Base-by-base conservation (phyloP, 1,140 invertebrate genomes). In the Dolichoris vasculosae region DNA sequence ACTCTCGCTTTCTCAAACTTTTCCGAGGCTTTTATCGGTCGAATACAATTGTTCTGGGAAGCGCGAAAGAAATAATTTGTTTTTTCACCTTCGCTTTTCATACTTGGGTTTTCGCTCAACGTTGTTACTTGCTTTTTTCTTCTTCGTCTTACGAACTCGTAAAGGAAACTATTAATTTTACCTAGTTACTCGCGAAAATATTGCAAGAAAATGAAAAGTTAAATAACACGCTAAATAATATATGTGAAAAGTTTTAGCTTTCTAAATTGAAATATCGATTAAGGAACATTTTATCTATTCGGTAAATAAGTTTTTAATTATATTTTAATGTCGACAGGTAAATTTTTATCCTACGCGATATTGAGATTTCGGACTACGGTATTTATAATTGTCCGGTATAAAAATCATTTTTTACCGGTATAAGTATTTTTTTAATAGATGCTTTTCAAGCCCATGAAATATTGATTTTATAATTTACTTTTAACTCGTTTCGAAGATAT, bases 401-500 rank as follows among this genome's bases (percentile, higher is more conserved):
- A n/a, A n/a, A n/a, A n/a, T n/a, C 55, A 13, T 13, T 59, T 59
- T 59, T 59, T 59, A 59, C 23, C 55, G 23, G 3, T 59, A 17
- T 4, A 17, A 64, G 30, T 13, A 17, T 32, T 6, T 17, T 71
- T 2, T 38, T 3, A 71, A 71, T 6, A 40, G 13, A 4, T 2
- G 20, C 17, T 15, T 40, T 26, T 40, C 11, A 71, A 71, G 0
- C 2, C 15, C 38, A 20, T 38, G 17, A 11, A 23, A 4, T 40
- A 71, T 71, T 40, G 38, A 73, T 73, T 43, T 73, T 43, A 38
- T n/a, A 43, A 43, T 73, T 73, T 73, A 73, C 11, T 73, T 43
- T 43, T 11, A 43, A 7, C 23, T 40, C 23, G 2, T 38, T 26
- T 32, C 20, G 43, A 9, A 73, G 4, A 73, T 35, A 73, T 43